Base-by-base conservation (phyloP, 1,140 invertebrate genomes). In the Nasonia longicornis region DNA sequence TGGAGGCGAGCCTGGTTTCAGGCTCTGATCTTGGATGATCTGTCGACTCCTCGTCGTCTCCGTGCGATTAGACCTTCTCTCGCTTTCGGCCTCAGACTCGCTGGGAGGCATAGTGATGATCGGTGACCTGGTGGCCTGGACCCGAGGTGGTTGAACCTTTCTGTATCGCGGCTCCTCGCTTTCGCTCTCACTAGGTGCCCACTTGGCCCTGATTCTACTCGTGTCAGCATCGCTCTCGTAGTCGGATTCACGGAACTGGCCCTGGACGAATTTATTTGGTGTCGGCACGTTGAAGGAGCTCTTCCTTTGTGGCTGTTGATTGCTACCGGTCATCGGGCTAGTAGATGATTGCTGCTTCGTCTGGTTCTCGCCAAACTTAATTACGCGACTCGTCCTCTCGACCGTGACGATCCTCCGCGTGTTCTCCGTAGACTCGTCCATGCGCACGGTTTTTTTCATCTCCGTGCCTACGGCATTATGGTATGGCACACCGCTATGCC, bases 181-280 rank as follows among this genome's bases (percentile, higher is more conserved):
- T 72, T 93, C 93, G 72, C 90, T 91, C 35, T 93, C 92, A 16
- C 91, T 87, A 0, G 94, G 93, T 2, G 91, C 89, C 94, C 94
- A 94, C 69, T 93, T 92, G 0, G 93, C 90, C 71, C 90, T 92
- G 77, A 94, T 94, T 83, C 89, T 90, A 0, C 89, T 90, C n/a
- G 87, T 88, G 70, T 95, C 94, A 2, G 92, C 88, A 82, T 95
- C 94, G 87, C 93, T 95, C 83, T 95, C 94, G 83, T 95, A 95
- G 82, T 95, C 94, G 64, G 93, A 94, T 83, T 95, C 94, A 1
- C 92, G 88, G 79, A 93, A 94, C 79, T 95, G 93, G 10, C 93
- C 94, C 14, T 92, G 92, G 29, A 94, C 86, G 85, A 95, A 95
- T 86, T 94, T 95, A 0, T 90, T 94, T 2, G 94, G 94, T 7